A percentile compares a stretch with the other conserved stretches of the same genome.
Conservation (phyloP, 2,888 invertebrate genomes). For the Meghimatium bilineatum region DNA sequence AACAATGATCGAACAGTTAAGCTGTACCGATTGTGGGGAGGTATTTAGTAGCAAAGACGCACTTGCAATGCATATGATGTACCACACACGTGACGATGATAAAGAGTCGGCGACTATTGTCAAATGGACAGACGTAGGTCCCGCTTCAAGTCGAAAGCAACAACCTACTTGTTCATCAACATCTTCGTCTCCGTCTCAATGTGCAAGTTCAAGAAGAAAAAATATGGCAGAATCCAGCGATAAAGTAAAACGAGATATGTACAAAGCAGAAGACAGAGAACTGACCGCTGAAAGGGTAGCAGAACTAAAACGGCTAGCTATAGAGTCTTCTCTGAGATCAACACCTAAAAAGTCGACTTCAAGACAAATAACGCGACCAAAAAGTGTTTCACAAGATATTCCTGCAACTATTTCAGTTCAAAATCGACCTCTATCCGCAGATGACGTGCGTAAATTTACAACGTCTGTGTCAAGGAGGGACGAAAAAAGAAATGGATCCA, state of each 20-base stretch:
- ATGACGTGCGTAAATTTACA: slow-evolving; percentile 37
- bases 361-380: slow-evolving; percentile 15
- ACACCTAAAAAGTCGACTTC: slow-evolving; percentile 5
- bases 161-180: neutral
- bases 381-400: slow-evolving; percentile 34
- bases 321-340: slow-evolving; percentile 44
- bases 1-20: slow-evolving; percentile 43
- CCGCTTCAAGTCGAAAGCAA: neutral
- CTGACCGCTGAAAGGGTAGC: slow-evolving; percentile 45
- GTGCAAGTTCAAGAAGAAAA: neutral
- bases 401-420: slow-evolving; percentile 22
- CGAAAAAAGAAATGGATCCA: neutral
- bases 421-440: slow-evolving; percentile 48
- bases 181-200: slow-evolving; percentile 22
- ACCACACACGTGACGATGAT: slow-evolving; percentile 53
- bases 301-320: slow-evolving; percentile 41
- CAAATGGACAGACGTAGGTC: neutral
- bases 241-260: neutral
- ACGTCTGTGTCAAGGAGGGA: neutral
- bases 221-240: neutral
- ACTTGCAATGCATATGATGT: slow-evolving; percentile 75
- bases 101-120: slow-evolving; percentile 23
- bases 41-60: slow-evolving; percentile 70
- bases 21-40: slow-evolving; percentile 65
- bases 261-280: slow-evolving; percentile 27